phyloP scores from a whole-genome alignment of 1,140 invertebrate species.

The Danaus plexippus region DNA sequence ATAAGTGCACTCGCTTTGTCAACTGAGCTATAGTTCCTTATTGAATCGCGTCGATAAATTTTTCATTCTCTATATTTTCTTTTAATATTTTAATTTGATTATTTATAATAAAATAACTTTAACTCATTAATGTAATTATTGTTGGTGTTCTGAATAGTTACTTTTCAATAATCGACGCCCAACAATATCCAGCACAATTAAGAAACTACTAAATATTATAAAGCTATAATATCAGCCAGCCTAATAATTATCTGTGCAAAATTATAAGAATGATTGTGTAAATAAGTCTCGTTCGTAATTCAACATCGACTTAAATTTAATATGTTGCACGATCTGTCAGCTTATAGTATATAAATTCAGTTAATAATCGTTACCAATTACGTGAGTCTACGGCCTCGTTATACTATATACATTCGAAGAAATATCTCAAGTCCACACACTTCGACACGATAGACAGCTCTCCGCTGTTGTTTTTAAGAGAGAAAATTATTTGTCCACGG shows the following conservation, averaged over 20 bases:
- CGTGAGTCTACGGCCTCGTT: constrained; percentile 47
- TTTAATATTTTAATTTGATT: too few relatives aligned
- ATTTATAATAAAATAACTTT: too few relatives aligned
- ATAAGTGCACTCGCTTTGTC: too few relatives aligned
- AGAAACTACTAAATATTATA: too few relatives aligned
- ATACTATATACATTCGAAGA: constrained; percentile 32
- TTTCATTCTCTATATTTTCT: too few relatives aligned
- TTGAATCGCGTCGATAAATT: too few relatives aligned
- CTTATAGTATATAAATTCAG: constrained; percentile 61
- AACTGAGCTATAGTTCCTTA: too few relatives aligned
- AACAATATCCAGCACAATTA: too few relatives aligned
- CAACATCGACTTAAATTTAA: constrained; percentile 52
- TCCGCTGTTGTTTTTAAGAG: constrained; percentile 32
- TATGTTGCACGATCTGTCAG: constrained; percentile 46
- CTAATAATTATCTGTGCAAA: neutral
- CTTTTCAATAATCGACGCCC: too few relatives aligned
- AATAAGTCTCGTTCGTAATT: constrained; percentile 49
- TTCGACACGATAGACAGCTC: constrained; percentile 45
- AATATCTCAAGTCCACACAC: constrained; percentile 30
- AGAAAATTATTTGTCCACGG: constrained; percentile 42
- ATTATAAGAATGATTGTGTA: constrained; percentile 37
- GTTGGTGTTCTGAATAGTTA: too few relatives aligned
- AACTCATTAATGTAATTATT: too few relatives aligned
- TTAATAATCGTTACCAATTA: constrained; percentile 66
- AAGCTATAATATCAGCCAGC: constrained; percentile 11